phyloP scores from a whole-genome alignment of 2,888 invertebrate genomes.

The Fissipunctia ypsillon region DNA sequence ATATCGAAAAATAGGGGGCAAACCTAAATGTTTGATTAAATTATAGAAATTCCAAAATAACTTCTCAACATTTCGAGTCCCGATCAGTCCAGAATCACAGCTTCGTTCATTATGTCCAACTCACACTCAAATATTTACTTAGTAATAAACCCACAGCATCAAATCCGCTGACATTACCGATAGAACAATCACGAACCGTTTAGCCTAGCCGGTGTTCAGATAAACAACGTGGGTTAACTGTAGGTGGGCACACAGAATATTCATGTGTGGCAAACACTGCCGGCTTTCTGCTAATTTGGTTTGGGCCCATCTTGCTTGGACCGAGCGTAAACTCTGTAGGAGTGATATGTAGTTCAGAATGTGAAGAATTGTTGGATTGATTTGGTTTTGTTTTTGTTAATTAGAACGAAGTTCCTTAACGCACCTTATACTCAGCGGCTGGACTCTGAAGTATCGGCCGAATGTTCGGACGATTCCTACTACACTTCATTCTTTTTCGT shows the following conservation, averaged over 20 bases:
- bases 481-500: too few species aligned
- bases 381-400: background rate
- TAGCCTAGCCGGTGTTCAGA: constrained; percentile 70
- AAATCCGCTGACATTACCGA: constrained; percentile 48
- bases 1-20: too few species aligned
- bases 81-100: background rate
- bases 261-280: constrained; percentile 68
- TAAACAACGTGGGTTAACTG: constrained; percentile 77
- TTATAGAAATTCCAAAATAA: too few species aligned
- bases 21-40: too few species aligned
- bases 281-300: constrained; percentile 62
- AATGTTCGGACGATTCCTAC: too few species aligned
- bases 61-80: too few species aligned
- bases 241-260: constrained; percentile 75
- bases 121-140: too few species aligned
- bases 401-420: background rate
- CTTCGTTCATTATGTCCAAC: too few species aligned
- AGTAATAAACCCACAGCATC: constrained; percentile 23
- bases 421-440: too few species aligned
- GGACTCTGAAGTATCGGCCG: too few species aligned
- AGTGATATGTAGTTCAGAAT: constrained; percentile 35
- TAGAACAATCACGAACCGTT: constrained; percentile 64
- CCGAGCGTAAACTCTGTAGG: constrained; percentile 10
- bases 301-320: constrained; percentile 49
- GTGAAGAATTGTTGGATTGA: background rate